phyloP scores from a whole-genome alignment of 2,113 vertebrate genomes.

The Pungitius pungitius region DNA sequence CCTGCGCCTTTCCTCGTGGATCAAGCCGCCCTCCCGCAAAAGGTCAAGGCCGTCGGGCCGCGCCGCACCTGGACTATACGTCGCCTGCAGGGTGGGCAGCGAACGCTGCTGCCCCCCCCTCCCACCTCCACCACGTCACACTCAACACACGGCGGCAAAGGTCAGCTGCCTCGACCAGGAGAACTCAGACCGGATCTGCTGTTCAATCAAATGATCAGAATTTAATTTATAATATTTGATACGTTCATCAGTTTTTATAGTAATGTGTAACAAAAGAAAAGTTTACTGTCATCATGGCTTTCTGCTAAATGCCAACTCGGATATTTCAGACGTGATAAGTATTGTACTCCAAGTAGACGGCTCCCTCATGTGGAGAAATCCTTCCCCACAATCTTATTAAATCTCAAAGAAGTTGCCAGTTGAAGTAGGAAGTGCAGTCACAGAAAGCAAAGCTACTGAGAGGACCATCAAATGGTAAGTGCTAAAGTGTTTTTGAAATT shows the following conservation, averaged over 20 bases:
- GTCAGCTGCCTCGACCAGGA: conserved; percentile 56
- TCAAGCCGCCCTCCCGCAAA: conserved; percentile 30
- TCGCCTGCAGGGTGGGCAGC: conserved; percentile 22
- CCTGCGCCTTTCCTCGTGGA: conserved; percentile 22
- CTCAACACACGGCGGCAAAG: conserved; percentile 52
- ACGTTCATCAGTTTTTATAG: too few species aligned
- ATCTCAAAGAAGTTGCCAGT: not conserved
- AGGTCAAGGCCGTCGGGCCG: conserved; percentile 56
- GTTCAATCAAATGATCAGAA: not conserved
- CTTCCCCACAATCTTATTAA: conserved; percentile 4
- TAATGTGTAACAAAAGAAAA: too few species aligned
- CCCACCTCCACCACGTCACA: conserved; percentile 34
- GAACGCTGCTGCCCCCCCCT: not conserved
- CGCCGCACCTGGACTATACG: conserved; percentile 5
- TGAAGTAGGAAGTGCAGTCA: not conserved
- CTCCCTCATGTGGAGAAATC: conserved; percentile 58
- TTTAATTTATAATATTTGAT: not conserved
- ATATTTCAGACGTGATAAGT: not conserved
- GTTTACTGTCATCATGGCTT: too few species aligned
- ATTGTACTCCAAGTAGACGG: not conserved
- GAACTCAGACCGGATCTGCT: conserved; percentile 3
- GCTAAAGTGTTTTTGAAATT: not conserved
- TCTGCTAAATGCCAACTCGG: not conserved
- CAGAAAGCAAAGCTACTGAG: not conserved
- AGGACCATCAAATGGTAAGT: not conserved